Evolutionary conservation across 1,140 invertebrate species (phyloP).

Genomic region (Dermatophagoides farinae): DNA sequence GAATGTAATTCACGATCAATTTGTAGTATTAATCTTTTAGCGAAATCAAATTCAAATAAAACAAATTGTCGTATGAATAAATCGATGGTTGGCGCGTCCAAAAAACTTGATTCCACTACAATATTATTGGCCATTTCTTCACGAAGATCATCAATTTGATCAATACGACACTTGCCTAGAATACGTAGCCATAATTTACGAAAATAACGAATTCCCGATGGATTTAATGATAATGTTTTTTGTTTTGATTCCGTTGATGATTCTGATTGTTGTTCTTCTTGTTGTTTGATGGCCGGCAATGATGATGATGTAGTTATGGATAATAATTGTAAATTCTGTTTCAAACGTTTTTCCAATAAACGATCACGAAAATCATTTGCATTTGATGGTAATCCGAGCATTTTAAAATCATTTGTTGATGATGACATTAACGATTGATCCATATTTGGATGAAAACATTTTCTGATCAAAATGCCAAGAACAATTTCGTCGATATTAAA

Average conservation of each 20-base stretch:
- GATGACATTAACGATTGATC: background rate
- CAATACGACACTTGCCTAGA: background rate
- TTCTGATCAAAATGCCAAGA: background rate
- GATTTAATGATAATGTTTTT: background rate
- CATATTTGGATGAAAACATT: constrained; percentile 7
- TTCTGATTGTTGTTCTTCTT: background rate
- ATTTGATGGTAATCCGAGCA: constrained; percentile 12
- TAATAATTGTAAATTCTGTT: constrained; percentile 9
- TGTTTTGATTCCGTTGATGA: background rate
- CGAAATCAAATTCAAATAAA: background rate
- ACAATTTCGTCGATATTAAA: constrained; percentile 11
- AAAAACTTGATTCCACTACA: background rate
- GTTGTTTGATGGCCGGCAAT: background rate
- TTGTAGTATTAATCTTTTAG: background rate
- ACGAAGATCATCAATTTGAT: no score
- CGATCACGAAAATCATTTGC: background rate
- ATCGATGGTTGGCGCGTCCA: background rate
- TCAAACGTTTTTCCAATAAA: background rate
- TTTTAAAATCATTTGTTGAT: background rate
- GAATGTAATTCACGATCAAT: background rate
- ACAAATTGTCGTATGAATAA: background rate
- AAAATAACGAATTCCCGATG: background rate
- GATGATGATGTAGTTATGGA: background rate
- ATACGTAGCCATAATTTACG: background rate
- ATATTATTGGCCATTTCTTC: no score